phyloP scores from a whole-genome alignment of 2,888 invertebrate genomes.

The Volucella zonaria region DNA sequence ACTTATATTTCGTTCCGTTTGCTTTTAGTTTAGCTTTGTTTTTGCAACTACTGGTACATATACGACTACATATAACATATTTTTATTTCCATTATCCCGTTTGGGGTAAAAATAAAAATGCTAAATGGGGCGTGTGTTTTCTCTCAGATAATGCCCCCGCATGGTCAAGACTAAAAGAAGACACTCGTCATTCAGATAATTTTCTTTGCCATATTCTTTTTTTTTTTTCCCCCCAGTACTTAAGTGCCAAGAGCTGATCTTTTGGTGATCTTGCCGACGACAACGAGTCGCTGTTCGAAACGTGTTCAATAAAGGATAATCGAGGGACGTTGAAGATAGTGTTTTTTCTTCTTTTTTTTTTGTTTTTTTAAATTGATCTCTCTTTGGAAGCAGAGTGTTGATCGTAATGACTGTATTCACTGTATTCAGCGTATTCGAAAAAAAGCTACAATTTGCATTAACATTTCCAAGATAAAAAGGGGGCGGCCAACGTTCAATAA shows the following conservation, averaged over 20 bases:
- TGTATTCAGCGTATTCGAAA: background rate
- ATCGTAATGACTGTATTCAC: constrained; percentile 12
- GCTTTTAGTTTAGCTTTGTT: constrained; percentile 3
- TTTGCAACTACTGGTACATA: background rate
- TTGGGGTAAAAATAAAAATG: background rate
- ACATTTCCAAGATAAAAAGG: constrained; percentile 12
- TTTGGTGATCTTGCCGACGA: constrained; percentile 18
- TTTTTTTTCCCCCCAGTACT: background rate
- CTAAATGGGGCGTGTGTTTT: constrained; percentile 59
- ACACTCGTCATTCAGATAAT: constrained; percentile 7
- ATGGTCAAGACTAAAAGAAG: constrained; percentile 23
- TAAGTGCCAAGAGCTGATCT: background rate
- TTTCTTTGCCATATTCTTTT: background rate
- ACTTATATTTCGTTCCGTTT: constrained; percentile 39
- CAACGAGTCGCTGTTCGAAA: constrained; percentile 16
- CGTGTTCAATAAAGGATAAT: constrained; percentile 32
- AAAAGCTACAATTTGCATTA: constrained; percentile 43
- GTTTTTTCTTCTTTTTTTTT: constrained; percentile 1
- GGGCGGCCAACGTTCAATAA: constrained; percentile 17
- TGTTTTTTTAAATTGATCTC: background rate
- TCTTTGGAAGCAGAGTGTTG: constrained; percentile 19
- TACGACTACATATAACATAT: constrained; percentile 2
- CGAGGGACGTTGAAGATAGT: background rate
- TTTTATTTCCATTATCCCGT: constrained; percentile 29
- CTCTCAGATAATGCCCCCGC: constrained; percentile 37